Evolutionary conservation across 2,797 vertebrate genomes (phyloP), one percentile per base, ranked within the genome.

Genomic region (Yasuhikotakia modesta): DNA sequence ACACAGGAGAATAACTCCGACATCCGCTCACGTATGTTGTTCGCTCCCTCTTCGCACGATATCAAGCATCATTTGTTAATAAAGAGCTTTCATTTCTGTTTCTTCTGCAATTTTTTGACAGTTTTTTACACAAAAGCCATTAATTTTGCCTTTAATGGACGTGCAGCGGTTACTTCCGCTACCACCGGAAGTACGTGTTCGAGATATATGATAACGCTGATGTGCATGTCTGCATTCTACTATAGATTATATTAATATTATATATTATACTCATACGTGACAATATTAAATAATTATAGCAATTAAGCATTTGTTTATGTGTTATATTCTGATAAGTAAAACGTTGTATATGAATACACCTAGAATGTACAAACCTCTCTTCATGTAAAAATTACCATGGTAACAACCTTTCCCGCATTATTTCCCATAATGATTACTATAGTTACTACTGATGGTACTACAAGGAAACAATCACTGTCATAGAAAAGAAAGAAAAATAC

Each of bases 111-210:
- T 43, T 21, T 43, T 27, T 55, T 71, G 1, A 27, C 58, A 45
- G 21, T 27, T 70, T 70, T 53, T 46, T 16, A 70, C 64, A 71
- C 67, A 70, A 78, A 78, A 78, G 30, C 32, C 76, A 71, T 71
- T 55, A 78, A 70, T 78, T 78, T 55, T 7, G 76, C 46, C 70
- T 78, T 63, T 64, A 78, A 64, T 64, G 68, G 76, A 70, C 58
- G 76, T 45, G 60, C 30, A 12, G 32, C 17, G 68, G 21, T 13
- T 4, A 64, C 76, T 78, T 78, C 76, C 76, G 58, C 57, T 45
- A 70, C 5, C 46, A 5, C 76, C 67, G 76, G 76, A 78, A 70
- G 67, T 70, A 71, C 76, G 76, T 77, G 63, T 70, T 46, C 4
- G 58, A 55, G 67, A 78, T 39, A 70, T 43, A 11, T 43, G 39